Base-by-base conservation (phyloP, 2,113 vertebrate species). In the Athene cunicularia region DNA sequence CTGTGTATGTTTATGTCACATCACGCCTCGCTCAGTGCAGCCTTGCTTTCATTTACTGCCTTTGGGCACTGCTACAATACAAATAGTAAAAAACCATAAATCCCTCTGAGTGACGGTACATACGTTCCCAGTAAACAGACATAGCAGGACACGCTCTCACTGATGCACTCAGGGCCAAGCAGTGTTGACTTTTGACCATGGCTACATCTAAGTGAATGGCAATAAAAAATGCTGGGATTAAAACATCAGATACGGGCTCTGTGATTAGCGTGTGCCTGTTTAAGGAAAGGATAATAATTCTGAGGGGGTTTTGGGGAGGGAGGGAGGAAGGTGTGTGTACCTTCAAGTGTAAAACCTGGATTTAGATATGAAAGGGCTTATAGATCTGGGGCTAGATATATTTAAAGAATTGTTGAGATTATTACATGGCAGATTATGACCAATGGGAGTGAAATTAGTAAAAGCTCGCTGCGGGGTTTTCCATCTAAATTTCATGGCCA, bases 261-360 rank as follows among this genome's bases (percentile, higher is more conserved):
- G 11, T 17, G 60, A 45, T 45, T 62, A 1, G 5, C 0, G 2
- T 2, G 6, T 27, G 24, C 12, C 7, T 53, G 6, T 63, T 50
- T 32, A 35, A 86, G 30, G 11, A 68, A 80, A 64, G 6, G 3
- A 11, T 62, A 52, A 32, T 28, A 60, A 70, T 70, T 82, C 26
- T 28, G 17, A 15, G 35, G 12, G 1, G 12, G 45, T 49, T 52
- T 14, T 2, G 2, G 4, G 2, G 19, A 63, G 5, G 2, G 19
- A 63, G 5, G 16, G 80, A 59, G 32, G 60, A 83, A 60, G 8
- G 8, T 43, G 12, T 17, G 6, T 15, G 5, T 9, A 14, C 8
- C 56, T 53, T 9, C 41, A 81, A 56, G 22, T 7, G 23, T 26
- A 49, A 80, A 91, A n/a, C 12, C 8, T 23, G 9, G 21, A 43